Base-by-base conservation (phyloP, 2,888 invertebrate species). In the Ernsta delagoae region DNA sequence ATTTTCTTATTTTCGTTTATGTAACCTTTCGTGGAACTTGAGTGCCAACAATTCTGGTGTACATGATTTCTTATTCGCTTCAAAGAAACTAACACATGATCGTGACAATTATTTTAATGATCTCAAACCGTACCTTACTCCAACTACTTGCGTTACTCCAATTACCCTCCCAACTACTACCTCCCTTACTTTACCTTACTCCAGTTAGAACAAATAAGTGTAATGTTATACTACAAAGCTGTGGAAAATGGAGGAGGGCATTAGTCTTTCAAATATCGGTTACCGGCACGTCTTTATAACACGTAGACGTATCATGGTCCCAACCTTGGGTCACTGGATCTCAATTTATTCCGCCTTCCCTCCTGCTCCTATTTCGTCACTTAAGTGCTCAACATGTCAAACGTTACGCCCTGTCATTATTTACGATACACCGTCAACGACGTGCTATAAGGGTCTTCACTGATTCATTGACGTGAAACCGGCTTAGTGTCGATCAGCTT, bases 311-410 rank as follows among this genome's bases (percentile, higher is more conserved):
- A 59, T 59, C 24, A 53, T 48, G 56, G 12, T 31, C 62, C 4
- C 56, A 36, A 24, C 43, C 61, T 61, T 68, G 62, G 68, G 68
- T 68, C 62, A 68, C 57, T 63, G 62, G 62, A 68, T 68, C 62
- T 62, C 62, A 62, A 62, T 63, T 63, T 68, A 63, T 68, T 59
- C 57, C 48, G 48, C 50, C 56, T 57, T 59, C 57, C 41, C 57
- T 48, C 57, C 67, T 62, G 56, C 68, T 68, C 67, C 57, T 68
- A 68, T 68, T 68, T 68, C 68, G 68, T 63, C 62, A 68, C 62
- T 62, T 68, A 68, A 63, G 68, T 68, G 62, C 62, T 63, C 54
- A 31, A 68, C 68, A 62, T 50, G 68, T 68, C 62, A 63, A 59
- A 57, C 57, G 62, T 57, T 59, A 68, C 62, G 57, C 68, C 50